phyloP scores from a whole-genome alignment of 2,888 invertebrate genomes.

The Tholera decimalis region DNA sequence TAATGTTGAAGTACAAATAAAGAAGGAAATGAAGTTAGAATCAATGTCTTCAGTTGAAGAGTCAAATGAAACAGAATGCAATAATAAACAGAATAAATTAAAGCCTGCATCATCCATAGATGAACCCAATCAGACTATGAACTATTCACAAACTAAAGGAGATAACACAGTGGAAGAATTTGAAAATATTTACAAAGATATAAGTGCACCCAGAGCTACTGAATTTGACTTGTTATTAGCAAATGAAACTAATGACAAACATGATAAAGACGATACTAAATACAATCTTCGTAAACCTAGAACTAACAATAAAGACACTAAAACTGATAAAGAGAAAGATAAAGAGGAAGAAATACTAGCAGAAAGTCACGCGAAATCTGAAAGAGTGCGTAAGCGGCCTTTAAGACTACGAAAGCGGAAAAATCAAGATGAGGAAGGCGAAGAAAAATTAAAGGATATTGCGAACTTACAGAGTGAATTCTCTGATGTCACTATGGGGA shows the following conservation, averaged over 20 bases:
- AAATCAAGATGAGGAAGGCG: conserved; percentile 69
- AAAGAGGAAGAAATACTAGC: conserved; percentile 58
- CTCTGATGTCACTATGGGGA: conserved; percentile 82
- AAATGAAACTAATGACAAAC: conserved; percentile 36
- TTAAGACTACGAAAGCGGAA: conserved; percentile 77
- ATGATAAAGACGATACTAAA: conserved; percentile 65
- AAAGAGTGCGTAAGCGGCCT: conserved; percentile 71
- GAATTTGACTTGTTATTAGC: conserved; percentile 80
- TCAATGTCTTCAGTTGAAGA: conserved; percentile 42
- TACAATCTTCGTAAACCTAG: conserved; percentile 79
- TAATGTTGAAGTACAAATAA: conserved; percentile 33
- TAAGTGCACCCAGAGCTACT: conserved; percentile 79
- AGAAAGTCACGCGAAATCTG: conserved; percentile 72
- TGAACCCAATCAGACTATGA: conserved; percentile 53
- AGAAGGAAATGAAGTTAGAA: conserved; percentile 57
- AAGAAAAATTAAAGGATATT: conserved; percentile 81
- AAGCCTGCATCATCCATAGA: conserved; percentile 44
- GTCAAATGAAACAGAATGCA: conserved; percentile 7
- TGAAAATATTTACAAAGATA: conserved; percentile 83
- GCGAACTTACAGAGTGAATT: conserved; percentile 83
- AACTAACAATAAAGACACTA: conserved; percentile 41
- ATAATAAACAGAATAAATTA: conserved; percentile 48
- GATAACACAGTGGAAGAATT: conserved; percentile 82
- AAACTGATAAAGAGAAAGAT: conserved; percentile 43
- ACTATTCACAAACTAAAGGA: conserved; percentile 37